Conservation (phyloP, 2,113 vertebrate genomes). For the Callithrix jacchus region DNA sequence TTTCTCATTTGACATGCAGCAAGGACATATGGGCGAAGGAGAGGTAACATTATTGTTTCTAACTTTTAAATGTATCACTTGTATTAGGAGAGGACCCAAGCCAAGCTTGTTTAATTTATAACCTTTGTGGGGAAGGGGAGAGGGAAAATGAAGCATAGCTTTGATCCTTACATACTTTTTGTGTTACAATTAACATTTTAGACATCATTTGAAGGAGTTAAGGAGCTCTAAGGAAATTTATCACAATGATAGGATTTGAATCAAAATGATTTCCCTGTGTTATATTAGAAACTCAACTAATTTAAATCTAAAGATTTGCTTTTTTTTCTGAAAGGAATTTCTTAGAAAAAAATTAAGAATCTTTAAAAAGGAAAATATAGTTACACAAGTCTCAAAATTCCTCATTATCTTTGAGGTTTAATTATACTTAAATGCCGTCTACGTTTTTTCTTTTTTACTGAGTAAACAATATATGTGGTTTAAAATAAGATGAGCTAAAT, state of each 20-base stretch:
- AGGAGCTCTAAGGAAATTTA: not conserved
- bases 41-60: slow-evolving; percentile 95
- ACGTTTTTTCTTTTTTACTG: not conserved
- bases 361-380: slow-evolving; percentile 14
- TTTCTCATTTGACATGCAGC: slow-evolving; percentile 98
- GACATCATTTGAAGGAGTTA: not conserved
- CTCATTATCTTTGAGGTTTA: slow-evolving; percentile 25
- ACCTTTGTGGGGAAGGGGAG: slow-evolving; percentile 57
- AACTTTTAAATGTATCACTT: slow-evolving; percentile 87
- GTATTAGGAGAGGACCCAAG: slow-evolving; percentile 78
- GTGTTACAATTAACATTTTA: slow-evolving; percentile 66
- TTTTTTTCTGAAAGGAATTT: slow-evolving; percentile 49
- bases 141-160: slow-evolving; percentile 40
- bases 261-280: not conserved
- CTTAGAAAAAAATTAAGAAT: slow-evolving; percentile 26
- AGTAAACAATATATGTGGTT: slow-evolving; percentile 33
- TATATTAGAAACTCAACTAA: slow-evolving; percentile 5
- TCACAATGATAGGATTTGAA: slow-evolving; percentile 27
- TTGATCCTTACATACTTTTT: slow-evolving; percentile 46
- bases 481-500: slow-evolving; percentile 25
- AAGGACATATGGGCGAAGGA: slow-evolving; percentile 99
- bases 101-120: slow-evolving; percentile 60
- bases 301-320: slow-evolving; percentile 20
- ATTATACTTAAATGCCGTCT: not conserved
- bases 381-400: slow-evolving; percentile 24